phyloP scores from a whole-genome alignment of 2,797 vertebrate species.

The Sebastes steindachneri region DNA sequence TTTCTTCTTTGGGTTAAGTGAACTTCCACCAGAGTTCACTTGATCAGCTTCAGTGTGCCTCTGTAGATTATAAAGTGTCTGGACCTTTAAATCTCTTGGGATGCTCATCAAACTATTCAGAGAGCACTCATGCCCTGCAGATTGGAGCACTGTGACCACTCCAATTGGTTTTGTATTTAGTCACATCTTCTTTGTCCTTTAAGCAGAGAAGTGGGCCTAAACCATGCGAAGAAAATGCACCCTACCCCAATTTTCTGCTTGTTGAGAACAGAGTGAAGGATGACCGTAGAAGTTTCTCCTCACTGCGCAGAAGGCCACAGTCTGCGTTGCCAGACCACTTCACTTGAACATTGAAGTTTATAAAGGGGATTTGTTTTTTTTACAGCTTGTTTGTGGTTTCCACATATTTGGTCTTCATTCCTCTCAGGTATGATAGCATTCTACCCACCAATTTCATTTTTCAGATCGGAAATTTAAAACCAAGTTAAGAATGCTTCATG shows the following conservation, averaged over 20 bases:
- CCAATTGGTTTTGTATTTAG: slow-evolving; percentile 44
- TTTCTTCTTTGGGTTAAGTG: neutral
- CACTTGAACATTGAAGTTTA: neutral
- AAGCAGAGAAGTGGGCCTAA: slow-evolving; percentile 41
- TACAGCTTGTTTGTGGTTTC: neutral
- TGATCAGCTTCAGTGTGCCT: neutral
- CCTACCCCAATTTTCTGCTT: slow-evolving; percentile 47
- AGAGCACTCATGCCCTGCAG: slow-evolving; percentile 27
- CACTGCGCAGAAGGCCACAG: neutral
- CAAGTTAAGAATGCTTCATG: neutral
- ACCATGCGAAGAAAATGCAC: slow-evolving; percentile 45
- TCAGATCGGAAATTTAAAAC: neutral
- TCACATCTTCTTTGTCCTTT: slow-evolving; percentile 48
- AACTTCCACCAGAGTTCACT: slow-evolving; percentile 26
- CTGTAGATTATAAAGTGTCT: slow-evolving; percentile 31
- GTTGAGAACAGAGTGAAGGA: slow-evolving; percentile 53
- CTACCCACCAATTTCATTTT: neutral
- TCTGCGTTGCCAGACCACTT: neutral
- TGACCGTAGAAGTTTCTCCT: slow-evolving; percentile 18
- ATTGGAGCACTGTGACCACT: slow-evolving; percentile 42
- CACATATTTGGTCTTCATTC: neutral
- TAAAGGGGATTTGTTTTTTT: neutral
- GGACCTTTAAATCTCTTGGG: slow-evolving; percentile 28
- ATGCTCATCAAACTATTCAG: slow-evolving; percentile 29
- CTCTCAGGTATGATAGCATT: neutral